phyloP scores from a whole-genome alignment of 2,888 invertebrate genomes.

The Norana najaformis region DNA sequence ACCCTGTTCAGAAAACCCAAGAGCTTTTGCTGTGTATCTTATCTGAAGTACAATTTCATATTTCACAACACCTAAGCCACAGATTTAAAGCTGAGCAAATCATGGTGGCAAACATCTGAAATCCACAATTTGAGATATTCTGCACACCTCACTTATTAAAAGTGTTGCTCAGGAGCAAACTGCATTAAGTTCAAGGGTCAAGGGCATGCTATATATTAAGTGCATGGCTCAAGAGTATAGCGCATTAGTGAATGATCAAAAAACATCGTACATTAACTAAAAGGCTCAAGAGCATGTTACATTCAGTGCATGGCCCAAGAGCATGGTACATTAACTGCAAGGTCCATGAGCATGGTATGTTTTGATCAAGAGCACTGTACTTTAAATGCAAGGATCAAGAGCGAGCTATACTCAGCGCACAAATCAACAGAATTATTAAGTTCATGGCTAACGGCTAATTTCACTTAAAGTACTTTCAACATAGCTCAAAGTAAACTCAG shows the following conservation, averaged over 20 bases:
- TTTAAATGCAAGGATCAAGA: background rate
- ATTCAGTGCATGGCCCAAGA: background rate
- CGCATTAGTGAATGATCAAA: background rate
- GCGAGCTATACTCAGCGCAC: background rate
- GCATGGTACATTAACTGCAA: background rate
- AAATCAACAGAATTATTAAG: background rate
- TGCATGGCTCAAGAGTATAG: background rate
- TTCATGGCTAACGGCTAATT: too few species aligned
- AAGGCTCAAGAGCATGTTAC: background rate
- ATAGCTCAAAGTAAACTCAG: too few species aligned
- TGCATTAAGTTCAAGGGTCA: background rate
- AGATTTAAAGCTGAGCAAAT: background rate
- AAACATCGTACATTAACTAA: background rate
- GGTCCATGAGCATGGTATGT: background rate
- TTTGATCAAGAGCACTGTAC: background rate
- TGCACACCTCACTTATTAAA: background rate
- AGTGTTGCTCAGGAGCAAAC: background rate
- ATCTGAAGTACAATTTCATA: background rate
- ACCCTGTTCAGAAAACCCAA: background rate
- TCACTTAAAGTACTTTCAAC: background rate
- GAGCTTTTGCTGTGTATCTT: background rate
- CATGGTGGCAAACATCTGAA: background rate
- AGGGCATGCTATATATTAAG: background rate
- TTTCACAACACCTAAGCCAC: background rate
- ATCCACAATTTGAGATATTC: background rate